phyloP scores from a whole-genome alignment of 2,888 invertebrate genomes.

The Alentia gelatinosa region DNA sequence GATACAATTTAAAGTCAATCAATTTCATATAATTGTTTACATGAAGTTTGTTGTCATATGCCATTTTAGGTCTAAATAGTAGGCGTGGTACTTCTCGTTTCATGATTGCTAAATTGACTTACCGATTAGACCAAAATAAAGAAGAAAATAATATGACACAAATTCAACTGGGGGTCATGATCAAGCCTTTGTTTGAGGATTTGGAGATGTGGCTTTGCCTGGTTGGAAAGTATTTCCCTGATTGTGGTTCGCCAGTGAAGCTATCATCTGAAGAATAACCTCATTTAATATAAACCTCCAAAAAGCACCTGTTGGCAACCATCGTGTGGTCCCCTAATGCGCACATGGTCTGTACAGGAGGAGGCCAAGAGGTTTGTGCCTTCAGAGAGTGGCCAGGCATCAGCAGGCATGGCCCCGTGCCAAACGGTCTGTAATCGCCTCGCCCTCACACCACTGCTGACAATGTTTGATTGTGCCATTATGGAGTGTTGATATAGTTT shows the following conservation, averaged over 20 bases:
- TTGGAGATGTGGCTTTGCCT: background rate
- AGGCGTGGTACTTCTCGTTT: too few relatives aligned
- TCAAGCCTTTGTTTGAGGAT: background rate
- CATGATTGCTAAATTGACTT: too few relatives aligned
- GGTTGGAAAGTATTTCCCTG: background rate
- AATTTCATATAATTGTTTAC: too few relatives aligned
- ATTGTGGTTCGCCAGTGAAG: background rate
- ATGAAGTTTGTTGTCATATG: too few relatives aligned
- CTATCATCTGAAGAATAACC: background rate
- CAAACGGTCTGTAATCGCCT: background rate
- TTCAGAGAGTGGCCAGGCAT: background rate
- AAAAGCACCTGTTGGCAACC: background rate
- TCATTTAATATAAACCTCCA: background rate
- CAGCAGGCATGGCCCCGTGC: background rate
- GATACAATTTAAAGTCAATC: too few relatives aligned
- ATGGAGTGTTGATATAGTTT: constrained; percentile 17
- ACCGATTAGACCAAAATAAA: too few relatives aligned
- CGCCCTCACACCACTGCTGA: background rate
- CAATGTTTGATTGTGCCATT: constrained; percentile 34
- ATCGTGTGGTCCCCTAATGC: background rate
- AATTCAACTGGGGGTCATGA: too few relatives aligned
- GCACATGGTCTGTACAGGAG: background rate
- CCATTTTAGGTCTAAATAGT: too few relatives aligned
- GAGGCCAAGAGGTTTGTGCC: background rate
- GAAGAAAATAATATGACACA: too few relatives aligned